These are phyloP conservation scores for Latrodectus geometricus DNA, from an alignment of 1,140 invertebrate species.

Conservation along the genomic window DNA sequence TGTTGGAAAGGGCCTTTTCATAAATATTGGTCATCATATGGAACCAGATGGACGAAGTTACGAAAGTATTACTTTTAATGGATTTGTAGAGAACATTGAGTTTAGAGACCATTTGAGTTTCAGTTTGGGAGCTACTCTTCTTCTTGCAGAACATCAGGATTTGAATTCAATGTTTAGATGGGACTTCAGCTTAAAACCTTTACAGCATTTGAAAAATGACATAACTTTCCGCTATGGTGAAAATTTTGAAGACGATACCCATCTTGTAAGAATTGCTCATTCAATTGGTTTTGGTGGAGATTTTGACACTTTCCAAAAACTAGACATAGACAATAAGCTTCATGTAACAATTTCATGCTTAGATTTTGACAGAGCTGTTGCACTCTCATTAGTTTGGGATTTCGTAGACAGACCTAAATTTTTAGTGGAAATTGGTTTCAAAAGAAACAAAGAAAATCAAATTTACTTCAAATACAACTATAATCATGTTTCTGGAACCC, in stretches of 20 bases:
- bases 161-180: conserved; percentile 37
- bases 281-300: conserved; percentile 26
- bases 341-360: conserved; percentile 44
- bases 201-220: conserved; percentile 36
- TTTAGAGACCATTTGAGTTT: conserved; percentile 37
- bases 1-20: conserved; percentile 11
- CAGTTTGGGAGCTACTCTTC: conserved; percentile 14
- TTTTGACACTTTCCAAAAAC: conserved; percentile 27
- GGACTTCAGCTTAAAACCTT: conserved; percentile 44
- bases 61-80: conserved; percentile 43
- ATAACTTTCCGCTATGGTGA: conserved; percentile 43
- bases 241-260: conserved; percentile 44
- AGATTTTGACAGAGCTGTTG: conserved; percentile 36
- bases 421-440: conserved; percentile 33
- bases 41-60: conserved; percentile 45
- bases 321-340: conserved; percentile 50
- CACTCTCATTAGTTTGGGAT: conserved; percentile 24
- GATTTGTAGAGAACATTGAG: conserved; percentile 33
- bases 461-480: conserved; percentile 23
- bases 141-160: conserved; percentile 45
- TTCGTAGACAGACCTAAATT: conserved; percentile 45
- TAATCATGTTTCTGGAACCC: neutral
- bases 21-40: conserved; percentile 30
- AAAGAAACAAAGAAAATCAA: conserved; percentile 19
- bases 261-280: conserved; percentile 18